A percentile compares a stretch with the other conserved stretches of the same genome.
Conservation (phyloP, 2,888 invertebrate species). For the Zootermopsis nevadensis region DNA sequence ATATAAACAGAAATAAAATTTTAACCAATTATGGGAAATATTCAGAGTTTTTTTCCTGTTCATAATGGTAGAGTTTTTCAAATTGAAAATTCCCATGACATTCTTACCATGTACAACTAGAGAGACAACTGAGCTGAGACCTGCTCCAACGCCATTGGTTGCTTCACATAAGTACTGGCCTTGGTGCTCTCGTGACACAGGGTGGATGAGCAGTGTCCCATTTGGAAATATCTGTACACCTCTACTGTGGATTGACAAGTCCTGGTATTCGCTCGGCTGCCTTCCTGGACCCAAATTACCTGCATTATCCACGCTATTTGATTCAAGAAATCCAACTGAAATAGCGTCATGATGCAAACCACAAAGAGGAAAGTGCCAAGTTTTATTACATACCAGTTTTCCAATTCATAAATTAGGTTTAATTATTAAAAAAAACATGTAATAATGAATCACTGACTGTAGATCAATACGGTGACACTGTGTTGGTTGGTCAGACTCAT, state of each 20-base stretch:
- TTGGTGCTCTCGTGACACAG: slow-evolving; percentile 56
- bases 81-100: not conserved
- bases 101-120: slow-evolving; percentile 60
- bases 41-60: not conserved
- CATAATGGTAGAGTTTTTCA: not conserved
- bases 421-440: too few species aligned
- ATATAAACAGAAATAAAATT: too few species aligned
- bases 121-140: slow-evolving; percentile 61
- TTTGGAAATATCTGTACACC: slow-evolving; percentile 57
- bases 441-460: too few species aligned
- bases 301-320: slow-evolving; percentile 17
- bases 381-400: too few species aligned
- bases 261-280: slow-evolving; percentile 59
- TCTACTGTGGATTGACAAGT: slow-evolving; percentile 57
- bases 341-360: not conserved
- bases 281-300: slow-evolving; percentile 55
- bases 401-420: too few species aligned
- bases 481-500: too few species aligned
- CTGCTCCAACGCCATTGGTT: slow-evolving; percentile 63
- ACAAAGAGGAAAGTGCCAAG: too few species aligned
- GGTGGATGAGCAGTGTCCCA: slow-evolving; percentile 57
- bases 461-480: too few species aligned
- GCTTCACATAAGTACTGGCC: slow-evolving; percentile 64
- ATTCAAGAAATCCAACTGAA: not conserved
- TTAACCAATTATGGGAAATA: too few species aligned